phyloP scores from a whole-genome alignment of 2,888 invertebrate species.

The Hypselothyrea guttata region DNA sequence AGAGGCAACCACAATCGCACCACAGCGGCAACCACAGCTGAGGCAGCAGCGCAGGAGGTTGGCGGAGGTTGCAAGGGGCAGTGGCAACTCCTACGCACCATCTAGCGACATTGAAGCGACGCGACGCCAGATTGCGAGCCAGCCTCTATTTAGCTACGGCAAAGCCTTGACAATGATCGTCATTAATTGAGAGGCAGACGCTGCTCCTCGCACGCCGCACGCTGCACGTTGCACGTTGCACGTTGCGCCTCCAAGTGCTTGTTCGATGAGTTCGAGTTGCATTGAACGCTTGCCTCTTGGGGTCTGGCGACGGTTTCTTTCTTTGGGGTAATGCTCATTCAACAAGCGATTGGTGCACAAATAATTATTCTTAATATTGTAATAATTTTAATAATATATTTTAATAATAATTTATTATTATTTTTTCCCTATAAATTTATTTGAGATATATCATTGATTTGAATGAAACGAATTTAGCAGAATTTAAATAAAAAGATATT shows the following conservation, averaged over 20 bases:
- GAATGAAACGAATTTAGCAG: no score
- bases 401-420: no score
- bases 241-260: conserved; percentile 17
- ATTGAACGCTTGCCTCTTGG: conserved; percentile 30
- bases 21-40: background rate
- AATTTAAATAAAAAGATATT: no score
- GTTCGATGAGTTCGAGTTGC: conserved; percentile 50
- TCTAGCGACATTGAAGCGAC: conserved; percentile 49
- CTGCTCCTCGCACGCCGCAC: conserved; percentile 9
- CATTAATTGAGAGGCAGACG: conserved; percentile 74
- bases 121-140: conserved; percentile 54
- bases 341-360: background rate
- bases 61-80: conserved; percentile 11
- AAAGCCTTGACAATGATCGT: conserved; percentile 77
- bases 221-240: conserved; percentile 2
- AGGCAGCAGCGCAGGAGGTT: conserved; percentile 28
- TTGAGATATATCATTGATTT: no score
- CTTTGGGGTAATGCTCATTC: background rate
- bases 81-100: conserved; percentile 65
- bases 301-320: background rate
- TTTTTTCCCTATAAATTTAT: no score
- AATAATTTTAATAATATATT: no score
- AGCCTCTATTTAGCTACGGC: conserved; percentile 75
- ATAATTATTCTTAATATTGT: no score
- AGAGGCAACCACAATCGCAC: conserved; percentile 2